Evolutionary conservation across 2,888 invertebrate species (phyloP).

Genomic region (Criorhina ranunculi): DNA sequence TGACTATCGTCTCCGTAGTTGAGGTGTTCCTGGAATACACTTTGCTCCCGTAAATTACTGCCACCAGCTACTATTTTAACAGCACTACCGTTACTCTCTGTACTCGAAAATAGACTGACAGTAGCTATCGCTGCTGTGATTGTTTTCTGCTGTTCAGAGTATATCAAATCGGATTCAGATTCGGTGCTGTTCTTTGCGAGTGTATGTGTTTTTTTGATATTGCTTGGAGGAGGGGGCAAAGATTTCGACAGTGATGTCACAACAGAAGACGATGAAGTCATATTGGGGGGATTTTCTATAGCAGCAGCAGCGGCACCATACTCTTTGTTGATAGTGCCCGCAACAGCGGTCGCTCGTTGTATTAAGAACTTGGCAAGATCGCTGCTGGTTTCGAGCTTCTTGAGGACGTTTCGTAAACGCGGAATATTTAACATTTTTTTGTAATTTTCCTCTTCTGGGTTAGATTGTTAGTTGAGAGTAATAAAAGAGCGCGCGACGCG

Average conservation of each 20-base stretch:
- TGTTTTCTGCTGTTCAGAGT: slow-evolving; percentile 66
- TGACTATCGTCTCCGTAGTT: slow-evolving; percentile 21
- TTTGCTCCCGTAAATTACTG: slow-evolving; percentile 59
- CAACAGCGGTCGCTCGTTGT: slow-evolving; percentile 65
- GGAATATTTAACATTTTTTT: slow-evolving; percentile 61
- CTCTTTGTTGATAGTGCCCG: slow-evolving; percentile 58
- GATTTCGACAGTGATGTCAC: slow-evolving; percentile 78
- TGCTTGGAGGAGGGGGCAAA: slow-evolving; percentile 70
- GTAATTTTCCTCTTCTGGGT: slow-evolving; percentile 5
- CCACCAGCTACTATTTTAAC: slow-evolving; percentile 40
- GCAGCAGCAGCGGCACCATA: slow-evolving; percentile 41
- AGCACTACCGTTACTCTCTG: slow-evolving; percentile 57
- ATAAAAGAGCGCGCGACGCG: slow-evolving; percentile 38
- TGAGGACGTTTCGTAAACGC: slow-evolving; percentile 70
- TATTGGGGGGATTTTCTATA: slow-evolving; percentile 77
- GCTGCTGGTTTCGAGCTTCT: slow-evolving; percentile 74
- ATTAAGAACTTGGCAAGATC: slow-evolving; percentile 79
- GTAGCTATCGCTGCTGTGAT: slow-evolving; percentile 76
- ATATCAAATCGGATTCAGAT: slow-evolving; percentile 56
- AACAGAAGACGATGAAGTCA: slow-evolving; percentile 63
- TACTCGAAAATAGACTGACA: slow-evolving; percentile 73
- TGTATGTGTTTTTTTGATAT: slow-evolving; percentile 79
- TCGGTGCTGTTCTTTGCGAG: slow-evolving; percentile 79
- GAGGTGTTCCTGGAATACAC: slow-evolving; percentile 19
- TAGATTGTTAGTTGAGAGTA: slow-evolving; percentile 21